phyloP scores from a whole-genome alignment of 2,888 invertebrate genomes.

The Agonum fuliginosum region DNA sequence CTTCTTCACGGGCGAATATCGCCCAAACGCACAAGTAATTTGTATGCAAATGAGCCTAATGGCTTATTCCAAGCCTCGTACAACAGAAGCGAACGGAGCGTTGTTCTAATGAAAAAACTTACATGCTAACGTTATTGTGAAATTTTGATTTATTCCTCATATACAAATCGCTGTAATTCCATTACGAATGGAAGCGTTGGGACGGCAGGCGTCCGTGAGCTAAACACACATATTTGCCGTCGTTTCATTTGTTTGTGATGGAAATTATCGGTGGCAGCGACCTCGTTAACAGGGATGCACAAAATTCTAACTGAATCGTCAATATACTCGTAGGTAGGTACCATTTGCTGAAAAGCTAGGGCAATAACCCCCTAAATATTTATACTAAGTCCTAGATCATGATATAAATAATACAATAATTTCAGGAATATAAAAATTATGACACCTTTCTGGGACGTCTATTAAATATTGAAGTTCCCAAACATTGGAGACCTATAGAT shows the following conservation, averaged over 20 bases:
- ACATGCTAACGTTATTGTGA: slow-evolving; percentile 28
- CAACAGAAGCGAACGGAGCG: not conserved
- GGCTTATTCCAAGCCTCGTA: slow-evolving; percentile 13
- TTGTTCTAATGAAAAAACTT: slow-evolving; percentile 28
- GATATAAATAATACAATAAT: no score
- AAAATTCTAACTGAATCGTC: no score
- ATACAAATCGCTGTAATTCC: slow-evolving; percentile 37
- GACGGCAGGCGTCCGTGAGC: not conserved
- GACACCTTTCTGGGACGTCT: no score
- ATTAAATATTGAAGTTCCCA: no score
- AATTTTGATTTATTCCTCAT: slow-evolving; percentile 30
- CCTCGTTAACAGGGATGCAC: no score
- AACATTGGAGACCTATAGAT: no score
- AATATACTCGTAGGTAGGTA: no score
- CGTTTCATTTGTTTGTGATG: not conserved
- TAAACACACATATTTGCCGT: slow-evolving; percentile 30
- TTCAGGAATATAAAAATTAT: no score
- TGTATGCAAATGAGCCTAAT: slow-evolving; percentile 54
- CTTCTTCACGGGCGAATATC: slow-evolving; percentile 28
- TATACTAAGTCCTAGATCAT: no score
- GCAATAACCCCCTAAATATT: no score
- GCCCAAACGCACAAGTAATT: slow-evolving; percentile 36
- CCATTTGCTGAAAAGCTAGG: no score
- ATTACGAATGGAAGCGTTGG: no score
- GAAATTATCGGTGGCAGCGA: not conserved